These are phyloP conservation scores for Myotis vivesi DNA, from an alignment of 2,797 vertebrate species.

Conservation along the genomic window DNA sequence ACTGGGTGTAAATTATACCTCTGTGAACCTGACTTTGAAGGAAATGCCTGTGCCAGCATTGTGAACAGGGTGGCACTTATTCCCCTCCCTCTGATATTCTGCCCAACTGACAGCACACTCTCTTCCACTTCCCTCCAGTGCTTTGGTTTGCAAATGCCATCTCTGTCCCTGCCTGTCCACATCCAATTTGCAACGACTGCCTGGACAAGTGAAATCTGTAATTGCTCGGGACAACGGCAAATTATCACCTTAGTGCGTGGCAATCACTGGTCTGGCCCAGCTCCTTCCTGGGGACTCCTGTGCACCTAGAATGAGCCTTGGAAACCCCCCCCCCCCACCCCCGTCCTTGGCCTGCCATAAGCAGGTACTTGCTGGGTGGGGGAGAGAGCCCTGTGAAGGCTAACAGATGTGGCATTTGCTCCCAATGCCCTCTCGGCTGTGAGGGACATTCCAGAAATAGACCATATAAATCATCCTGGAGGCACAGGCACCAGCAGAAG, in stretches of 20 bases:
- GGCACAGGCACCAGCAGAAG: not conserved
- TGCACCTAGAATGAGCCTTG: not conserved
- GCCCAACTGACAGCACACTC: too few species aligned
- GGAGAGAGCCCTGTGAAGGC: not conserved
- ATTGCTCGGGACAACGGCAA: not conserved
- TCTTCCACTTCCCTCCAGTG: not conserved
- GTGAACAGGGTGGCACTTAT: accelerated
- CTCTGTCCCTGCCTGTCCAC: not conserved
- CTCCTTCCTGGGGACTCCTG: not conserved
- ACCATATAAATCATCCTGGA: not conserved
- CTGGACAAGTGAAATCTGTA: not conserved
- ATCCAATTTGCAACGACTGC: not conserved
- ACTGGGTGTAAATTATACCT: not conserved
- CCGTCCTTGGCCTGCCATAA: not conserved
- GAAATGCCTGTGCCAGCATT: accelerated
- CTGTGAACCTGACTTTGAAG: not conserved
- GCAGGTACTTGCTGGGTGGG: not conserved
- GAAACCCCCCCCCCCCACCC: too few species aligned
- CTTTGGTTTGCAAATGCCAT: not conserved
- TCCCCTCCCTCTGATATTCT: accelerated
- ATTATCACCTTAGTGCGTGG: not conserved
- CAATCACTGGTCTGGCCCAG: not conserved
- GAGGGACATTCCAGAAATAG: conserved; percentile 60
- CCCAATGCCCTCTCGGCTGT: not conserved
- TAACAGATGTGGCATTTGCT: not conserved